A percentile compares a stretch with the other conserved stretches of the same genome.
phyloP scores from a whole-genome alignment of 2,113 vertebrate species.

The Ardeotis arabs region DNA sequence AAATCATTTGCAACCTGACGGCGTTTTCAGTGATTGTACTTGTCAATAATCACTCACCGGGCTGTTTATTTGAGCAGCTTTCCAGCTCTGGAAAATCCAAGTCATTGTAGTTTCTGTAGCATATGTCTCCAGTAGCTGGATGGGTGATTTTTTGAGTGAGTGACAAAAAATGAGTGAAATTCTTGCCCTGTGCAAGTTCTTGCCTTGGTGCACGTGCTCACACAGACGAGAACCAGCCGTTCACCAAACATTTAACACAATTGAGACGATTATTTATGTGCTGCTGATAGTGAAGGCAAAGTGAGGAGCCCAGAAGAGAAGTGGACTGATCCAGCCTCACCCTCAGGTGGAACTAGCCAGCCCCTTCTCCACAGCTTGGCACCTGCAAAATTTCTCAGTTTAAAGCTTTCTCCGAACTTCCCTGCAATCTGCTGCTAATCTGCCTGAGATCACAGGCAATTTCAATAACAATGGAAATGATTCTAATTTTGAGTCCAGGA shows the following conservation, averaged over 20 bases:
- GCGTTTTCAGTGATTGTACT: neutral
- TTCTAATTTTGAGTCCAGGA: constrained; percentile 26
- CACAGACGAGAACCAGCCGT: neutral
- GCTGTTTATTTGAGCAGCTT: constrained; percentile 1
- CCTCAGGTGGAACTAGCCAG: neutral
- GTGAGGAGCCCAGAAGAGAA: neutral
- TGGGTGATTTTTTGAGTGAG: neutral
- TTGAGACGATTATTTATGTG: neutral
- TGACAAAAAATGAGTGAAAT: neutral
- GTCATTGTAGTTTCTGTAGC: neutral
- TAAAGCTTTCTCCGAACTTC: constrained; percentile 27
- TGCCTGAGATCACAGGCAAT: constrained; percentile 57
- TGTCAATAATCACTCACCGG: neutral
- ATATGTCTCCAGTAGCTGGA: neutral
- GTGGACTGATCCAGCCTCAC: neutral
- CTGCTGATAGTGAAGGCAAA: neutral
- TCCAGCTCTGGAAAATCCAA: neutral
- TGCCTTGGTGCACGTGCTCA: rapidly evolving
- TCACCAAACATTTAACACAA: neutral
- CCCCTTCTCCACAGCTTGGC: neutral
- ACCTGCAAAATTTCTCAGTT: neutral
- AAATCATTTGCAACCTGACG: constrained; percentile 36
- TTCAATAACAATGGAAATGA: constrained; percentile 59
- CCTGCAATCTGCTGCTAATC: constrained; percentile 37
- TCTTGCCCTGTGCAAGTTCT: neutral